Evolutionary conservation across 2,888 invertebrate species (phyloP), one percentile per base, ranked within the genome.

Genomic region (Cenopis cana): DNA sequence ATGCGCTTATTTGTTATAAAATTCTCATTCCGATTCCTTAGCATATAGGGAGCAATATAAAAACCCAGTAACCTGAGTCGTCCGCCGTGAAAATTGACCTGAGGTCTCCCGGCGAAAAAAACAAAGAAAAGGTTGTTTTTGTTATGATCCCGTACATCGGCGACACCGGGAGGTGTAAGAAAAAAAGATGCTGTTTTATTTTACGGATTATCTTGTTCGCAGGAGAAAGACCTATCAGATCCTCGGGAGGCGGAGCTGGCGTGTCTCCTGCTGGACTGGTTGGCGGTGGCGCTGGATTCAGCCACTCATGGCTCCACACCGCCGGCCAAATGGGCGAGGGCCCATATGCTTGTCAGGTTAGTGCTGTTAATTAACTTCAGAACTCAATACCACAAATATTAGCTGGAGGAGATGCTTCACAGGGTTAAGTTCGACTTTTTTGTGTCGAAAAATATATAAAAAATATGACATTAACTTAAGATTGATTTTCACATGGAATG

Each of bases 161-260:
- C n/a, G n/a, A n/a, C n/a, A n/a, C n/a, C n/a, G n/a, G n/a, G n/a
- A n/a, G n/a, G n/a, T 29, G 29, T 29, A 2, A 5, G 2, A 8
- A 33, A 8, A 41, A 41, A 14, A 41, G 0, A 14, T 14, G 1
- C 41, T 5, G 14, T 41, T 41, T 2, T 41, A 18, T 41, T 72
- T 57, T 65, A 49, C n/a, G 1, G 18, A 29, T 33, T 50, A 49
- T 14, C 59, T 79, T 77, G 59, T 74, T 54, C 24, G 1, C 79
- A 91, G 91, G 89, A 90, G 49, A 88, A 87, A 68, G 86, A 90
- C 52, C 80, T 90, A 0, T 76, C 82, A 0, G 89, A 90, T n/a
- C 78, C 75, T 1, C 83, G 80, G 14, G 88, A 89, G 74, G 77
- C 85, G 79, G 88, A 88, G 18, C 78, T 91, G 11, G 82, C 87